Evolutionary conservation across 2,113 vertebrate species (phyloP).

Genomic region (Hemicordylus capensis): DNA sequence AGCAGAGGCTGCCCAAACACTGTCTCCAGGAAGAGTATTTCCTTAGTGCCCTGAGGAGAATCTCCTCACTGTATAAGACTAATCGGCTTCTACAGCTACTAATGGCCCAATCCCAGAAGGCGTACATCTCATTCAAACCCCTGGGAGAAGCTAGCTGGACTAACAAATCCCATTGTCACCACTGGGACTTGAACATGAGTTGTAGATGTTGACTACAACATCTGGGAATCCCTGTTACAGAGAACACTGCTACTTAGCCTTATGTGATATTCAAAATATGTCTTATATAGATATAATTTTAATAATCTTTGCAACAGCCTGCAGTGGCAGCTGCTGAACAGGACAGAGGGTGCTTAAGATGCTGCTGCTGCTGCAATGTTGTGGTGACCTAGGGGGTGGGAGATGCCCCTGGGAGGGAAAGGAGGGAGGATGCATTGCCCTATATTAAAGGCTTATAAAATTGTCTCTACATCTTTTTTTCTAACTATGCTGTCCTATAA

Average conservation of each 20-base stretch:
- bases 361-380: background rate
- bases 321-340: too few species aligned
- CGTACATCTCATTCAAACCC: background rate
- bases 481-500: constrained; percentile 1
- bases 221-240: too few species aligned
- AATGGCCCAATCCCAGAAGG: too few species aligned
- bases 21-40: too few species aligned
- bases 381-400: background rate
- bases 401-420: background rate
- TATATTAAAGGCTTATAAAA: too few species aligned
- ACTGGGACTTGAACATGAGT: background rate
- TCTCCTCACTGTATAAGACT: background rate
- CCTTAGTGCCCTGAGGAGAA: background rate
- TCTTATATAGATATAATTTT: background rate
- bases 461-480: background rate
- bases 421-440: too few species aligned
- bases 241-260: background rate
- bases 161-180: background rate
- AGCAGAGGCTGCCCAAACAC: too few species aligned
- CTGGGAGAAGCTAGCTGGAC: background rate
- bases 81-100: background rate
- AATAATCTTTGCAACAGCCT: background rate
- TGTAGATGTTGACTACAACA: too few species aligned
- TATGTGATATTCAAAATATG: background rate
- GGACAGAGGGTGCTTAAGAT: background rate